A percentile compares a stretch with the other conserved stretches of the same genome.
Evolutionary conservation across 2,797 vertebrate species (phyloP).

Genomic region (Coregonus suidteri): DNA sequence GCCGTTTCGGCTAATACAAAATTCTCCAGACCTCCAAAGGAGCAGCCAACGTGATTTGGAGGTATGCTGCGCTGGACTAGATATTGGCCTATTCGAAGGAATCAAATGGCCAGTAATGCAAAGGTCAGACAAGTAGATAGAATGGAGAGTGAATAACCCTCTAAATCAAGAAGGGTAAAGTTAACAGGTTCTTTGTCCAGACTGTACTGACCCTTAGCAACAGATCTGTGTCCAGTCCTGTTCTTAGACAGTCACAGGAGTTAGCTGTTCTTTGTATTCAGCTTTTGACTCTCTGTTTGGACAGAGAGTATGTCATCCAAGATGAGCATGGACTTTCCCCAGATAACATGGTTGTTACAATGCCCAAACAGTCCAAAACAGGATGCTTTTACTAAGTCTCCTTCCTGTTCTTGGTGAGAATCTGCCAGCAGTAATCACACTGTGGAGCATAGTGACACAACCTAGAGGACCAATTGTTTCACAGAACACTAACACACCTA

Average conservation of each 20-base stretch:
- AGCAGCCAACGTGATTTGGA: not conserved
- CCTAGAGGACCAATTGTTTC: slow-evolving; percentile 33
- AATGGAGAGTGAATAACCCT: not conserved
- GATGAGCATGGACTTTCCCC: not conserved
- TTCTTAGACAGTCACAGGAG: not conserved
- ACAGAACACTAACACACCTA: slow-evolving; percentile 13
- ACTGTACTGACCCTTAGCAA: not conserved
- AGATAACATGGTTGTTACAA: not conserved
- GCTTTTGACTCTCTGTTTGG: not conserved
- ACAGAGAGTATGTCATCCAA: not conserved
- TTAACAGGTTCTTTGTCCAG: not conserved
- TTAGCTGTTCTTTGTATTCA: not conserved
- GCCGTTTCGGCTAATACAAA: too few species aligned
- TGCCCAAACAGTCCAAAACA: slow-evolving; percentile 5
- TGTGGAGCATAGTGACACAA: slow-evolving; percentile 18
- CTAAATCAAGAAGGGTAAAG: not conserved
- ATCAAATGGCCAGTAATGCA: too few species aligned
- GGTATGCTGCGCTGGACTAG: not conserved
- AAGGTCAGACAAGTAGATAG: too few species aligned
- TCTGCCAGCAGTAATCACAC: slow-evolving; percentile 21
- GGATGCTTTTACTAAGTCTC: not conserved
- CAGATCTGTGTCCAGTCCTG: not conserved
- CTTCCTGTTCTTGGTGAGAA: slow-evolving; percentile 28
- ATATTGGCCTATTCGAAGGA: too few species aligned
- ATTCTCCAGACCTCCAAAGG: too few species aligned